Evolutionary conservation across 2,797 vertebrate genomes (phyloP), one percentile per base, ranked within the genome.

Genomic region (Austrolebias charrua): DNA sequence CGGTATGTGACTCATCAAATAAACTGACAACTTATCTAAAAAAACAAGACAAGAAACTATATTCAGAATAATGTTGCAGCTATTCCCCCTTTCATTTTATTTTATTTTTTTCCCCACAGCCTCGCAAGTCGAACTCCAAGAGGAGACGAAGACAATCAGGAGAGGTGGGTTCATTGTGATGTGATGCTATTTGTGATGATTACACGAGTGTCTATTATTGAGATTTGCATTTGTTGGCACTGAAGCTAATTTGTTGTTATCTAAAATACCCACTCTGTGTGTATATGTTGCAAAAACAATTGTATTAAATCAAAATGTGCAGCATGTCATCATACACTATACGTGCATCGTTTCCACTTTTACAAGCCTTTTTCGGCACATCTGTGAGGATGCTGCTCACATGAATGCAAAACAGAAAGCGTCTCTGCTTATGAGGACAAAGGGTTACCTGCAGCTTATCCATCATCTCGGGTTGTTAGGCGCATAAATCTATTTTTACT

Each of bases 131-230:
- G 7, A 84, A 82, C 2, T 88, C 93, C 10, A 93, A 94, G 80
- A 94, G 97, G 55, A 95, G 87, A 61, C 92, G 95, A 64, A 91
- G 95, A 52, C 95, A 96, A 79, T 95, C 93, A 2, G 93, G 90
- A 84, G 93, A 94, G 91, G 94, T 94, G 63, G 62, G 91, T 70
- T 64, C 56, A 65, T 42, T 12, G 51, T 51, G 38, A 48, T 20
- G 45, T 11, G 12, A 40, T 40, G 12, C 11, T 40, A 4, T 13
- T 40, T 13, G 12, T 33, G 12, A 18, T 18, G 0, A 19, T 8
- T 9, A 2, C 77, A 81, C 77, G 73, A 88, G 84, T 86, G 82
- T 74, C 81, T 87, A 80, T 85, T 87, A 89, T 90, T 86, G 56
- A 82, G 80, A 89, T 88, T 89, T 81, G 71, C 72, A 56, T 83